Percentiles rank a stretch among this genome's conserved stretches.
phyloP scores from a whole-genome alignment of 2,797 vertebrate species.

The Microctenopoma stevenorrisi region DNA sequence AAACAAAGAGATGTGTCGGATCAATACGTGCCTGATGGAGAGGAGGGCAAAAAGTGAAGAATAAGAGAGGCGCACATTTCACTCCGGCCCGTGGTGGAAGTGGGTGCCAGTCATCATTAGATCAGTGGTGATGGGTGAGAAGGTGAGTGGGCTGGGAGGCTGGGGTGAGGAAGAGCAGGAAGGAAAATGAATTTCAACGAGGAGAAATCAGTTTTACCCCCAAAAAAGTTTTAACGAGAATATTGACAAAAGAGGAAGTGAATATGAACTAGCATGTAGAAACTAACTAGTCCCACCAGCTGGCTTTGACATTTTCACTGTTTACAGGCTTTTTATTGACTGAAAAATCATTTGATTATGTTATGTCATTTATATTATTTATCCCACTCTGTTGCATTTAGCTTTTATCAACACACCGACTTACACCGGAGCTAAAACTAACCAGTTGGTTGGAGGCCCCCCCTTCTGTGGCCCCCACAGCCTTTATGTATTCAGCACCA shows the following conservation, averaged over 20 bases:
- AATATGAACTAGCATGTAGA: too few species aligned
- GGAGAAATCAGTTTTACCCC: background rate
- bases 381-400: too few species aligned
- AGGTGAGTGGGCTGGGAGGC: slow-evolving; percentile 7
- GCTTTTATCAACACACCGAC: too few species aligned
- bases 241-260: too few species aligned
- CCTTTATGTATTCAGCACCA: slow-evolving; percentile 5
- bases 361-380: too few species aligned
- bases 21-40: slow-evolving; percentile 15
- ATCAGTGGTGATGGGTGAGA: background rate
- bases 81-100: background rate
- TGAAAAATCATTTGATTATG: too few species aligned
- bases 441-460: background rate
- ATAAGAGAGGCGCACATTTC: background rate
- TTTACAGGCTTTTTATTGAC: too few species aligned
- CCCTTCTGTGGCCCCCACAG: background rate
- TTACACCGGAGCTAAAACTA: background rate
- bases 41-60: background rate
- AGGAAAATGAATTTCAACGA: background rate
- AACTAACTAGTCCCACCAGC: too few species aligned
- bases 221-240: background rate
- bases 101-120: slow-evolving; percentile 20
- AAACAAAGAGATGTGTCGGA: slow-evolving; percentile 11
- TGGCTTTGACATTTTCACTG: too few species aligned
- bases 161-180: background rate